Conservation (phyloP, 1,140 invertebrate genomes). For the Camponotus pennsylvanicus region DNA sequence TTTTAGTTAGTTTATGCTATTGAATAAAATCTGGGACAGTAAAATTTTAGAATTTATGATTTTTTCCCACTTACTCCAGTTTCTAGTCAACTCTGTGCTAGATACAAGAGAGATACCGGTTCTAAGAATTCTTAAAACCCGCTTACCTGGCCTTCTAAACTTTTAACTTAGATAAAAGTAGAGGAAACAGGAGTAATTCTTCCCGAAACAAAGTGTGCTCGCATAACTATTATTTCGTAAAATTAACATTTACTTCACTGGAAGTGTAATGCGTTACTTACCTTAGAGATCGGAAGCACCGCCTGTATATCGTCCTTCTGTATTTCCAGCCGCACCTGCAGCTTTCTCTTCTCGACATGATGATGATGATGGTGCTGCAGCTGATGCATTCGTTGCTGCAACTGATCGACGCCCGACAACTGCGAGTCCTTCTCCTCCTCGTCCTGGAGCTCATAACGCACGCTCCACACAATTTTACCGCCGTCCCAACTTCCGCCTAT, state of each 20-base stretch:
- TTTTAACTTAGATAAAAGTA: background rate
- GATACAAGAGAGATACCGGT: background rate
- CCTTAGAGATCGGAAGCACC: constrained; percentile 97
- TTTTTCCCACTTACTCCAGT: too few relatives aligned
- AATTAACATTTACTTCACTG: constrained; percentile 4
- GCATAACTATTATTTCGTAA: background rate
- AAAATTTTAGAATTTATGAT: too few relatives aligned
- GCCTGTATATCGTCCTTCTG: constrained; percentile 98
- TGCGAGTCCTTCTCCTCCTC: constrained; percentile 85
- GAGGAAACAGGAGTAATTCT: background rate
- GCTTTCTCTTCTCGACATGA: constrained; percentile 89
- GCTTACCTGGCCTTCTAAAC: background rate
- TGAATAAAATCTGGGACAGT: too few relatives aligned
- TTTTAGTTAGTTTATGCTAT: too few relatives aligned
- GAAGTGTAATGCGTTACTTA: constrained; percentile 87
- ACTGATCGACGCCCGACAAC: constrained; percentile 84
- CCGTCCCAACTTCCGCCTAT: constrained; percentile 91
- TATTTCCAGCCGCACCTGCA: constrained; percentile 94
- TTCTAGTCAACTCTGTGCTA: background rate
- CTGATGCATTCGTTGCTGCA: constrained; percentile 85
- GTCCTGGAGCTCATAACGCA: constrained; percentile 90
- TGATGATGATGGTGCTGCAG: constrained; percentile 83
- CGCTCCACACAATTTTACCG: constrained; percentile 93
- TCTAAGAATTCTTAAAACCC: background rate
- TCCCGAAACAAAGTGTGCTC: background rate